These are phyloP conservation scores for Drosophila pseudotakahashii DNA, from an alignment of 2,888 invertebrate species.

Conservation along the genomic window DNA sequence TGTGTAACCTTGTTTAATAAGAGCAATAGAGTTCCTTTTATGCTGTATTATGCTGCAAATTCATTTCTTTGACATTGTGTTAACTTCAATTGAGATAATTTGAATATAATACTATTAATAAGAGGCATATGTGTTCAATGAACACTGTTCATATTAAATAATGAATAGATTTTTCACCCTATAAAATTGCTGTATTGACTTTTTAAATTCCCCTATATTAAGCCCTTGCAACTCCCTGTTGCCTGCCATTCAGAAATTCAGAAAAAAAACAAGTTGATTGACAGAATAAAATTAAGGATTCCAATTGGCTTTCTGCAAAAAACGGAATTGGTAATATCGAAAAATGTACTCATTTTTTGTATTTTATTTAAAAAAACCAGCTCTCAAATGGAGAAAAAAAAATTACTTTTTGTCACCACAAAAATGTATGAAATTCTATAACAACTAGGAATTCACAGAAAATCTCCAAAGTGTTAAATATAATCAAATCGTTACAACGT, in stretches of 20 bases:
- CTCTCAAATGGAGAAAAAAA: too few relatives aligned
- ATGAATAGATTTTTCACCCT: background rate
- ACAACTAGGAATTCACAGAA: background rate
- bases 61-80: background rate
- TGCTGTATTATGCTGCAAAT: background rate
- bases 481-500: background rate
- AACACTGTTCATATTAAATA: too few relatives aligned
- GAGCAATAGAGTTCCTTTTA: background rate
- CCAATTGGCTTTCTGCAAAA: background rate
- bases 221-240: background rate
- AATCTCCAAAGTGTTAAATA: background rate
- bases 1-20: background rate
- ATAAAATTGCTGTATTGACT: background rate
- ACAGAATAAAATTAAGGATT: conserved; percentile 3
- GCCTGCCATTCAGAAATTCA: background rate
- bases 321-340: background rate
- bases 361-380: background rate
- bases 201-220: background rate
- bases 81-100: background rate
- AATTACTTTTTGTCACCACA: too few relatives aligned
- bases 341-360: background rate
- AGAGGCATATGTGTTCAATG: too few relatives aligned
- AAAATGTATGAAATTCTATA: background rate
- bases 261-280: background rate
- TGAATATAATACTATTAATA: too few relatives aligned